Evolutionary conservation across 2,888 invertebrate genomes (phyloP), one percentile per base, ranked within the genome.

Genomic region (Epirrhoe alternata): DNA sequence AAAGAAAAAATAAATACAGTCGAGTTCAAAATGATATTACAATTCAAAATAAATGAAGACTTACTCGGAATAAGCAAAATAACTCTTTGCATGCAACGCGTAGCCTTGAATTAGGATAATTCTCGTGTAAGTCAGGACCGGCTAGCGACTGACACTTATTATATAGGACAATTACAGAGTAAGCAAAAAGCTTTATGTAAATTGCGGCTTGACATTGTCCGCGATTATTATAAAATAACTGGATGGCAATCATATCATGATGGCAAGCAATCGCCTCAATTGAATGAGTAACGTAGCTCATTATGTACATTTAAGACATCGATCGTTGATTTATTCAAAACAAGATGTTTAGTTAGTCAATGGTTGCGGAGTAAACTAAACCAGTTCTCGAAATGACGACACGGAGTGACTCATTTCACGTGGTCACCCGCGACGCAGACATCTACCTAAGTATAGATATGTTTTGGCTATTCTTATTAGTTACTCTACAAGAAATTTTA

Each of bases 21-120:
- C 45, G 8, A 54, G 42, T 33, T 59, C 54, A 63, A 55, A 53
- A 58, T 50, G 58, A 62, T 59, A 60, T 10, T 55, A 30, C 59
- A 47, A 68, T 63, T 70, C 70, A 71, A 71, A 69, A 71, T 68
- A 58, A 70, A 70, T 71, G 71, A 64, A 61, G 73, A 64, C 56
- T 61, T 66, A 65, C 68, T 68, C 55, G 63, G 65, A 70, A 68
- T 65, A 57, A 54, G 61, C 56, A 51, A 66, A 74, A 64, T 61
- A 67, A 57, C 60, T 51, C 55, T 76, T 81, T 74, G 79, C 81
- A 80, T 81, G 83, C 76, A 74, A 75, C 78, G 74, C 77, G 76
- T 71, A 78, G 76, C 86, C 87, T 87, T 88, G 84, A 85, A 85
- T 84, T 84, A 86, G 84, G 78, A 85, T 86, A 87, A 86, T 87